Base-by-base conservation (phyloP, 2,888 invertebrate species). In the Nomada fabriciana region DNA sequence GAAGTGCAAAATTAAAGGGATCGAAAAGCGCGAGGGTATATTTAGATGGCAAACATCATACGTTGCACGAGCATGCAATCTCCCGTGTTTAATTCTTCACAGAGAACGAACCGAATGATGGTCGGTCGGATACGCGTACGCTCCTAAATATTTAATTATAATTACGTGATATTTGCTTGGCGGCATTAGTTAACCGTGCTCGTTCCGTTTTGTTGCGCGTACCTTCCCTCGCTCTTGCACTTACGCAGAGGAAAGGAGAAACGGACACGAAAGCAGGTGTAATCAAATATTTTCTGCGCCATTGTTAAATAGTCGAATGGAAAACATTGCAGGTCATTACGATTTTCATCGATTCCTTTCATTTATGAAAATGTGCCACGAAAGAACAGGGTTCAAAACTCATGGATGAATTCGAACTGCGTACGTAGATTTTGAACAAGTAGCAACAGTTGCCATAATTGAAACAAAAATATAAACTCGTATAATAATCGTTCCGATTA, bases 101-200 rank as follows among this genome's bases (percentile, higher is more conserved):
- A 42, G 1, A 10, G 20, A 23, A 29, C n/a, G 18, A 13, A 23
- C 10, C 29, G 36, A 5, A 0, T n/a, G 4, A 15, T n/a, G 23
- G 3, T n/a, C 50, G 42, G 10, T 11, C 42, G 13, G 60, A 3
- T 25, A 23, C 15, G 13, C 15, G 23, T 11, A 47, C 29, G 11
- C 47, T 71, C 43, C 18, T 78, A 65, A 70, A 78, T 80, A 29
- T 78, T 80, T 70, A 64, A 80, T 53, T 78, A 64, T 65, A 78
- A 70, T 80, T 80, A 78, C 52, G 47, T 43, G 60, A 78, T 67
- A 71, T 80, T 65, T 53, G 60, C 71, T 10, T 20, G 36, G 25
- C 18, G 36, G 25, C 25, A 53, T 77, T 80, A 70, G 43, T 60
- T 59, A 77, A 64, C 69, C n/a, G 50, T 5, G 18, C 18, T 18